Percentiles rank a stretch among this genome's conserved stretches.
Evolutionary conservation across 1,140 invertebrate genomes (phyloP).

Genomic region (Teleopsis dalmanni): DNA sequence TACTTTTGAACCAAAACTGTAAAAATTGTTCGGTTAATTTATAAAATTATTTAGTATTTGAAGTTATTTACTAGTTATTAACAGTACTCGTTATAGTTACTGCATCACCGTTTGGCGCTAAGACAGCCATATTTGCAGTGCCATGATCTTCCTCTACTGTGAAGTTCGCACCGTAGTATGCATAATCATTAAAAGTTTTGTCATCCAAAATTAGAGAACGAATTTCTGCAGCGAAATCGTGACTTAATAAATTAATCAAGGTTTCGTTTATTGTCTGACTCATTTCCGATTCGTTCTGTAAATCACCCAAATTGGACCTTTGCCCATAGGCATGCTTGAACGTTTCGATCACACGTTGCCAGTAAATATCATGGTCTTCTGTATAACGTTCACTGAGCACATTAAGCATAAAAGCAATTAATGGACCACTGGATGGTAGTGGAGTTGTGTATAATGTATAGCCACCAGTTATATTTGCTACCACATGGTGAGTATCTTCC

Average conservation of each 20-base stretch:
- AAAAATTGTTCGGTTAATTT: slow-evolving; percentile 17
- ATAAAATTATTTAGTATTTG: background rate
- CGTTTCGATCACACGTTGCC: slow-evolving; percentile 79
- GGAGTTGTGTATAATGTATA: slow-evolving; percentile 66
- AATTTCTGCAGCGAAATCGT: slow-evolving; percentile 54
- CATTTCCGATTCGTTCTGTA: slow-evolving; percentile 46
- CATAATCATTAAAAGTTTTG: slow-evolving; percentile 58
- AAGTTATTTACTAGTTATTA: slow-evolving; percentile 72
- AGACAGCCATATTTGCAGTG: slow-evolving; percentile 83
- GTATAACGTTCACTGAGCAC: slow-evolving; percentile 60
- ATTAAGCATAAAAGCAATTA: slow-evolving; percentile 77
- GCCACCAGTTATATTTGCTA: slow-evolving; percentile 48
- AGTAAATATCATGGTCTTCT: slow-evolving; percentile 45
- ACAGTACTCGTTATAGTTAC: slow-evolving; percentile 87
- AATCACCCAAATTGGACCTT: slow-evolving; percentile 80
- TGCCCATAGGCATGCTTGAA: slow-evolving; percentile 92
- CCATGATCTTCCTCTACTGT: slow-evolving; percentile 64
- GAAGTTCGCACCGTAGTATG: slow-evolving; percentile 62
- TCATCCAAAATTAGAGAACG: slow-evolving; percentile 56
- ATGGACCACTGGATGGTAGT: slow-evolving; percentile 72
- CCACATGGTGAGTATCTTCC: slow-evolving; percentile 49
- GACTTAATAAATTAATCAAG: slow-evolving; percentile 20
- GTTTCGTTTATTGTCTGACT: slow-evolving; percentile 17
- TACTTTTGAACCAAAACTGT: slow-evolving; percentile 71
- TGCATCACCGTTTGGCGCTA: slow-evolving; percentile 82